These are phyloP conservation scores for Sesia bembeciformis DNA, from an alignment of 2,888 invertebrate genomes.

Conservation along the genomic window DNA sequence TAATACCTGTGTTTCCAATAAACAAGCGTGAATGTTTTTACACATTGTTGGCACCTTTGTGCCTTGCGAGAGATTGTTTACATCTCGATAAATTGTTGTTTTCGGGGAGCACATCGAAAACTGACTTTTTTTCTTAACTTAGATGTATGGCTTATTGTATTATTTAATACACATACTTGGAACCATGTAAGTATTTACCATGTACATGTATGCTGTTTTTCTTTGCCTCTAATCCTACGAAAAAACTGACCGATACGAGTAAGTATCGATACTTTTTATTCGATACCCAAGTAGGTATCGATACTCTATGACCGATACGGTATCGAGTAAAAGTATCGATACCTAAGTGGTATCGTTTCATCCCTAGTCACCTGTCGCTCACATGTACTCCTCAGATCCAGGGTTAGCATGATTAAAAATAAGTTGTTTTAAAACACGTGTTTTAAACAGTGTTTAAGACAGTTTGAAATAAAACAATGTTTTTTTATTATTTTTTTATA, in stretches of 20 bases:
- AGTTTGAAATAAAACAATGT: no score
- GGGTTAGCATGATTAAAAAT: no score
- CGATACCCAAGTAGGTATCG: neutral
- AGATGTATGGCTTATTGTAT: neutral
- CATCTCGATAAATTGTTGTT: constrained; percentile 3
- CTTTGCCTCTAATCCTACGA: neutral
- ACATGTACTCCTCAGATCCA: no score
- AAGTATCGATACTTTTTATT: neutral
- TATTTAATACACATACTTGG: neutral
- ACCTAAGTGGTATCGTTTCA: neutral
- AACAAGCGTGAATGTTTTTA: constrained; percentile 13
- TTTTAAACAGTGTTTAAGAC: no score
- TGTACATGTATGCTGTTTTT: neutral
- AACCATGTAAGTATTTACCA: neutral
- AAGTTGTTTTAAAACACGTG: no score
- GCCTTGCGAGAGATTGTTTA: constrained; percentile 5
- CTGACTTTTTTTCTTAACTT: constrained; percentile 1
- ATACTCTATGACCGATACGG: neutral
- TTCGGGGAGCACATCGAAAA: constrained; percentile 1
- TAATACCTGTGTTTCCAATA: constrained; percentile 4
- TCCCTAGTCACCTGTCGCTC: no score
- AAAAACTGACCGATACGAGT: neutral
- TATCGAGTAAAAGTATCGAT: neutral
- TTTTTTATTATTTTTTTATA: no score
- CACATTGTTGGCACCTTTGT: constrained; percentile 1